These are phyloP conservation scores for Peromyscus maniculatus DNA, from an alignment of 2,113 vertebrate genomes.

Conservation along the genomic window DNA sequence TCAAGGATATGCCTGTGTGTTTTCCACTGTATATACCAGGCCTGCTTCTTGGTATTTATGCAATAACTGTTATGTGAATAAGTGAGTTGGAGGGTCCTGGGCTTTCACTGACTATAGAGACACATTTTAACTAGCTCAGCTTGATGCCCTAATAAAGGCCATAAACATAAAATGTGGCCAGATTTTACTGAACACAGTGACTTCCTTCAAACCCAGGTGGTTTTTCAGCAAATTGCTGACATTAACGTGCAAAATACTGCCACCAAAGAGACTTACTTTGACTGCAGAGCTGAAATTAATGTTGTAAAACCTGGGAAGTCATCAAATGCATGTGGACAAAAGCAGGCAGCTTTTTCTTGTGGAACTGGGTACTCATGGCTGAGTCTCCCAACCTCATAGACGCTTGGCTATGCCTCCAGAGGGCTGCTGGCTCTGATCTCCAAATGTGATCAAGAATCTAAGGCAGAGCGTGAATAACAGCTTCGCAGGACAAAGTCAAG, in stretches of 20 bases:
- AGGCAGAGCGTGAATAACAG: conserved; percentile 56
- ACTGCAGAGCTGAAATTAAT: conserved; percentile 75
- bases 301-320: conserved; percentile 69
- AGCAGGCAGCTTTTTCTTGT: neutral
- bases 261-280: conserved; percentile 66
- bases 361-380: neutral
- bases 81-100: neutral
- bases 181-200: conserved; percentile 74
- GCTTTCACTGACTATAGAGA: conserved; percentile 66
- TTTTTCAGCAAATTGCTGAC: conserved; percentile 74
- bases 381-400: neutral
- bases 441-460: conserved; percentile 7
- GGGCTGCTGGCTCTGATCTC: neutral
- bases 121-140: conserved; percentile 69
- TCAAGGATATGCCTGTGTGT: neutral
- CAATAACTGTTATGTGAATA: conserved; percentile 18
- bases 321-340: neutral
- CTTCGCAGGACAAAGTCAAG: conserved; percentile 45
- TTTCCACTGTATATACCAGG: neutral
- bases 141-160: conserved; percentile 75
- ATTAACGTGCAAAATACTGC: conserved; percentile 67
- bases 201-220: conserved; percentile 74
- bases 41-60: neutral
- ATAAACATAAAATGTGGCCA: conserved; percentile 79
- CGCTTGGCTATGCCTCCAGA: neutral